Percentiles rank a stretch among this genome's conserved stretches.
Evolutionary conservation across 2,797 vertebrate genomes (phyloP).

Genomic region (Heterohyrax brucei): DNA sequence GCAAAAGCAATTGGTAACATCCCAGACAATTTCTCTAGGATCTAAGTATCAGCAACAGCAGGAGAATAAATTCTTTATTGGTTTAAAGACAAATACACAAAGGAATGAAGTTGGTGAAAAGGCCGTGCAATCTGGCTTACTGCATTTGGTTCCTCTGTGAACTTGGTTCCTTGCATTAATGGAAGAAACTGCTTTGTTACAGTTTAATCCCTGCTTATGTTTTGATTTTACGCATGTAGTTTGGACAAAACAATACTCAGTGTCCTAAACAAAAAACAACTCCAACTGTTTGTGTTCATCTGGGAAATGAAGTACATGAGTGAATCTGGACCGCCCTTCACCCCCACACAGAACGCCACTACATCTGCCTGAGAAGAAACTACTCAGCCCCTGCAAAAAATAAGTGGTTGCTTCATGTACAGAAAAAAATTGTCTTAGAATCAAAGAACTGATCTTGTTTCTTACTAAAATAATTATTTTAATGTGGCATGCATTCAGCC

Average conservation of each 20-base stretch:
- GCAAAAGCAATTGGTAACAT: slow-evolving; percentile 34
- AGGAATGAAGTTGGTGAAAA: slow-evolving; percentile 49
- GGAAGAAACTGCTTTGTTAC: background rate
- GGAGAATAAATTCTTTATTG: slow-evolving; percentile 7
- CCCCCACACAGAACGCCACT: background rate
- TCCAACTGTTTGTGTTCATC: background rate
- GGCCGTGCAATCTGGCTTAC: no score
- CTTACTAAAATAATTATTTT: slow-evolving; percentile 64
- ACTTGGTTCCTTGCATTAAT: background rate
- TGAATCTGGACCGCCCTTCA: no score
- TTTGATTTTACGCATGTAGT: slow-evolving; percentile 43
- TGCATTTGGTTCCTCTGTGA: no score
- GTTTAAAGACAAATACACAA: slow-evolving; percentile 44
- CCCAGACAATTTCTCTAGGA: slow-evolving; percentile 28
- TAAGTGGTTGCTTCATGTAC: slow-evolving; percentile 12
- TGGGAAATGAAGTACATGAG: no score
- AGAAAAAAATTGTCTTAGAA: slow-evolving; percentile 55
- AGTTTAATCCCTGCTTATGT: slow-evolving; percentile 8
- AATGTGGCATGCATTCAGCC: slow-evolving; percentile 24
- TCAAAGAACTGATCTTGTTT: slow-evolving; percentile 50
- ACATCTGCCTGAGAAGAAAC: slow-evolving; percentile 47
- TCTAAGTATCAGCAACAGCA: slow-evolving; percentile 32
- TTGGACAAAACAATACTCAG: slow-evolving; percentile 44
- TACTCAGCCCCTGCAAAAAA: background rate
- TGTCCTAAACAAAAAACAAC: slow-evolving; percentile 61